Evolutionary conservation across 92 coral and sea anemone species (phyloP).

Genomic region (Virgularia gustaviana): DNA sequence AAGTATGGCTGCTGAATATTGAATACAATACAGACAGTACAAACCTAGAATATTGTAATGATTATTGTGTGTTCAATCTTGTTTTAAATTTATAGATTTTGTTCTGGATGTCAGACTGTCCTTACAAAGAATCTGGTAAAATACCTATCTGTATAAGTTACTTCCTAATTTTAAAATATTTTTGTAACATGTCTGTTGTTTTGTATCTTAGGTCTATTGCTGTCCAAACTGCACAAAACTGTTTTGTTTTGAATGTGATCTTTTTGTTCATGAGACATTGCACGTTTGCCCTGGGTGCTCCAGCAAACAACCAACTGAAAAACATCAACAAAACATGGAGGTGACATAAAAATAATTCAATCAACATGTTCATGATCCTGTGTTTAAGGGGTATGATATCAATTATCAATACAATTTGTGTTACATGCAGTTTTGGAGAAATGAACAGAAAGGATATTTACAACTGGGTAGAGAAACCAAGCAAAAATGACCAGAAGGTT

Average conservation of each 20-base stretch:
- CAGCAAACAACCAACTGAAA: constrained; percentile 32
- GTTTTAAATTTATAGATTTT: constrained; percentile 33
- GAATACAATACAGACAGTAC: not conserved
- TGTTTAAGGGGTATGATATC: no score
- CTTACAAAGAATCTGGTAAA: constrained; percentile 76
- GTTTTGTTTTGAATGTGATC: constrained; percentile 92
- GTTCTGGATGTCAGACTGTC: constrained; percentile 71
- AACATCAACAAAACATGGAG: no score
- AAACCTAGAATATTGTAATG: not conserved
- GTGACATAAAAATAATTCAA: no score
- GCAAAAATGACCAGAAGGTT: no score
- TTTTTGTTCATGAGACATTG: constrained; percentile 86
- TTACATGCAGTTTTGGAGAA: no score
- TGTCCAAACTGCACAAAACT: constrained; percentile 66
- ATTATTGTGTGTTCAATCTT: not conserved
- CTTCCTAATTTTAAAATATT: no score
- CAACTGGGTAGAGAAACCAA: no score
- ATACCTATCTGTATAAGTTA: not conserved
- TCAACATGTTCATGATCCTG: no score
- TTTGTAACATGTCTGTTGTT: not conserved
- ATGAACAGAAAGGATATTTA: no score
- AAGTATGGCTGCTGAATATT: constrained; percentile 51
- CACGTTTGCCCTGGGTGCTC: constrained; percentile 98
- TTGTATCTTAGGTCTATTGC: constrained; percentile 58
- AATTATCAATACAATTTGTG: no score